A percentile compares a stretch with the other conserved stretches of the same genome.
Evolutionary conservation across 2,113 vertebrate genomes (phyloP).

Genomic region (Syngnathus floridae): DNA sequence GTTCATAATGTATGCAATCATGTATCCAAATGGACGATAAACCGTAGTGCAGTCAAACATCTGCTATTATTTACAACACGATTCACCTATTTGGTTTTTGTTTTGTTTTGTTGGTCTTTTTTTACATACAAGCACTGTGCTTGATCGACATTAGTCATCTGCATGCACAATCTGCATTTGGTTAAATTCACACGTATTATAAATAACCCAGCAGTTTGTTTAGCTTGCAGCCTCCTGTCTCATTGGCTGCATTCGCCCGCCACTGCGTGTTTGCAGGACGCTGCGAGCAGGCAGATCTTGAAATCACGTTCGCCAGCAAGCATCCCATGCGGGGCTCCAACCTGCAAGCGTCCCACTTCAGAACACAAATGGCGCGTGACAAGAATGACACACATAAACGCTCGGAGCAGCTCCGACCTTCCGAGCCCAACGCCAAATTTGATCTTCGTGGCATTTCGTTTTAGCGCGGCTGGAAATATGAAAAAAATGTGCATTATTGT

Average conservation of each 20-base stretch:
- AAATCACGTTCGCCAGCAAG: constrained; percentile 45
- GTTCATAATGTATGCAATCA: constrained; percentile 14
- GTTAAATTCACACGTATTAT: constrained; percentile 65
- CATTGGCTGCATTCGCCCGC: constrained; percentile 33
- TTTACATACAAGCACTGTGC: constrained; percentile 42
- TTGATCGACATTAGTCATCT: constrained; percentile 62
- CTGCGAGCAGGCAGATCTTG: constrained; percentile 45
- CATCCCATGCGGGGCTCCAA: constrained; percentile 37
- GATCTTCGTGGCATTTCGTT: constrained; percentile 11
- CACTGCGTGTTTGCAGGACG: constrained; percentile 31
- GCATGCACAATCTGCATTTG: constrained; percentile 67
- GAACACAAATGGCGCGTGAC: constrained; percentile 45
- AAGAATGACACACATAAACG: constrained; percentile 28
- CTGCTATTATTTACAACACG: constrained; percentile 54
- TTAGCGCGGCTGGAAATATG: constrained; percentile 2
- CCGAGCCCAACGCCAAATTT: constrained; percentile 12
- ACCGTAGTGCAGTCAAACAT: constrained; percentile 39
- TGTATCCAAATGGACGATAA: constrained; percentile 23
- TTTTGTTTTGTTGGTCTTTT: constrained; percentile 4
- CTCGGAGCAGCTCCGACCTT: constrained; percentile 31
- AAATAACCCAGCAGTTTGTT: constrained; percentile 53
- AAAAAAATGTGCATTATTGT: constrained; percentile 6
- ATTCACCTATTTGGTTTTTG: constrained; percentile 40
- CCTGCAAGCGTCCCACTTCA: constrained; percentile 39
- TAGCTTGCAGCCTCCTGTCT: constrained; percentile 34